Base-by-base conservation (phyloP, 2,888 invertebrate species). In the Omphaloscelis lunosa region DNA sequence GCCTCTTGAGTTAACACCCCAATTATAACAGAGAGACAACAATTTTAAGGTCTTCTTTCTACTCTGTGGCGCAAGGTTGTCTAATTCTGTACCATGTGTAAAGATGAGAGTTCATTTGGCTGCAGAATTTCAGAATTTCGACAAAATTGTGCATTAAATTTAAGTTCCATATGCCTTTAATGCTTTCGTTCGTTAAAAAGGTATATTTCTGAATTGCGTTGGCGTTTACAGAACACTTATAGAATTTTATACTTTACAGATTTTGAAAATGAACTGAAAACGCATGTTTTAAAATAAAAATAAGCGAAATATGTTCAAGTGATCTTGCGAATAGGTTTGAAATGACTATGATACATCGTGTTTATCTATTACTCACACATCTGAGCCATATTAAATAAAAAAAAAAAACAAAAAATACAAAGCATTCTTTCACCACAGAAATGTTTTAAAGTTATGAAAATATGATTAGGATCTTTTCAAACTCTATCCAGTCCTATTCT, bases 131-230 rank as follows among this genome's bases (percentile, higher is more conserved):
- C 80, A 73, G 86, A 87, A 81, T 86, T 89, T 88, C 83, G 83
- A 90, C 86, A 89, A 86, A 92, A 91, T 87, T 89, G 89, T 89
- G 90, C 91, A 91, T 91, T 90, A 87, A 90, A 90, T 90, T 89
- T 86, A 81, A 88, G 88, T 84, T 86, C 87, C 91, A 87, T 82
- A 86, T 87, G 88, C 79, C 78, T 80, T 88, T 89, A 89, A 89
- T 88, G 87, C 82, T 86, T 89, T 86, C 72, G 84, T 89, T 89
- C 86, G 85, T 89, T 90, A 88, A 85, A 89, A 87, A 86, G 58
- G 66, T 51, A 70, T 83, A 83, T 77, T 68, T 77, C 23, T 81
- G 56, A 83, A 83, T 29, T 51, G 58, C 56, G 29, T 61, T 72
- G 2, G 23, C 58, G 17, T 56, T 59, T 39, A 41, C n/a, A 20